Evolutionary conservation across 1,140 invertebrate genomes (phyloP).

Genomic region (Heliothis virescens): DNA sequence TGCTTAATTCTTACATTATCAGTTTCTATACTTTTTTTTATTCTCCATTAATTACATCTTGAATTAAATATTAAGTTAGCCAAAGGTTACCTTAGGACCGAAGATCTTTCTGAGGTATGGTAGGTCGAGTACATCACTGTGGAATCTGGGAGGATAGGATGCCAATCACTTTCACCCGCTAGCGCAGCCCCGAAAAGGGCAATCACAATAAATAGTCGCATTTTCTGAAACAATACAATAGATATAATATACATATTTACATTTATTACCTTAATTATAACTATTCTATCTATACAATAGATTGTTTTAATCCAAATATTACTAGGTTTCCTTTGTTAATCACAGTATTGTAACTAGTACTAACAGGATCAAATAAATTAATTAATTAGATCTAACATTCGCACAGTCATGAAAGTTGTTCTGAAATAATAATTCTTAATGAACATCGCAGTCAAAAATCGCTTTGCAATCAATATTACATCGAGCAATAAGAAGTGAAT

Average conservation of each 20-base stretch:
- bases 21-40: too few species aligned
- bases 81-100: conserved; percentile 65
- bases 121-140: conserved; percentile 61
- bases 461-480: too few species aligned
- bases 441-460: too few species aligned
- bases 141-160: conserved; percentile 70
- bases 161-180: conserved; percentile 70
- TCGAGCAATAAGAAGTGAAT: too few species aligned
- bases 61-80: too few species aligned
- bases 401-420: neutral
- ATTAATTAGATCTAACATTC: neutral
- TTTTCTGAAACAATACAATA: conserved; percentile 67
- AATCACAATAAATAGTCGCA: conserved; percentile 68
- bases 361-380: neutral
- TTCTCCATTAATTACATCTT: too few species aligned
- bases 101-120: conserved; percentile 65
- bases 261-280: too few species aligned
- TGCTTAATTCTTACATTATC: too few species aligned
- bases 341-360: neutral
- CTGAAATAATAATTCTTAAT: neutral
- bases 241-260: too few species aligned
- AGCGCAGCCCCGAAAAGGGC: conserved; percentile 56
- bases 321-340: too few species aligned
- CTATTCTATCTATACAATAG: too few species aligned
- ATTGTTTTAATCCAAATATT: neutral